Percentiles rank a stretch among this genome's conserved stretches.
These are phyloP conservation scores for Chlamydotis undulata DNA, from an alignment of 2,113 vertebrate species.

Conservation along the genomic window DNA sequence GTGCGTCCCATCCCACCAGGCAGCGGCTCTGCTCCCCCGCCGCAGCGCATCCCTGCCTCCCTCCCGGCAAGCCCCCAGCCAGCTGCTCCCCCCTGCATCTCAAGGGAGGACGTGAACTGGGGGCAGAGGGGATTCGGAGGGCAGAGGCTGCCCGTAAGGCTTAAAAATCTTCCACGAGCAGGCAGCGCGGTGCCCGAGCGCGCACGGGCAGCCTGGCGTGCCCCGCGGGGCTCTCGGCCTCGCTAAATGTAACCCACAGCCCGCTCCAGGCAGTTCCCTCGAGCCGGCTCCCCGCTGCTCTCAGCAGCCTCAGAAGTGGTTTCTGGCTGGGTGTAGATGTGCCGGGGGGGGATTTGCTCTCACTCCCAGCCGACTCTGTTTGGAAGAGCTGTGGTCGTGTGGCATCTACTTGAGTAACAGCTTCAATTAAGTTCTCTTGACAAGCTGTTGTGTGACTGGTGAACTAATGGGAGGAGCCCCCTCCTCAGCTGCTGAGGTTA, in stretches of 20 bases:
- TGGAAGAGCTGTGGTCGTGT: conserved; percentile 66
- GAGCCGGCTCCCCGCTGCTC: conserved; percentile 37
- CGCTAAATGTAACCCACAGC: background rate
- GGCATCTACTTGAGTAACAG: conserved; percentile 62
- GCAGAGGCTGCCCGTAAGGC: background rate
- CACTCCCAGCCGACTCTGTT: background rate
- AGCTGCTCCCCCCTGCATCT: background rate
- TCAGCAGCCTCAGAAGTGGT: conserved; percentile 62
- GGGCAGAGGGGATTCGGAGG: background rate
- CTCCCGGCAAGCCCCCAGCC: background rate
- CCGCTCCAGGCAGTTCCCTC: conserved; percentile 38
- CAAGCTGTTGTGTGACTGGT: conserved; percentile 62
- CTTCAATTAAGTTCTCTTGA: conserved; percentile 58
- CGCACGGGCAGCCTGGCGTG: background rate
- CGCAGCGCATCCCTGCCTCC: background rate
- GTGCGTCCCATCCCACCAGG: background rate
- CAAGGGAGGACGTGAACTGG: background rate
- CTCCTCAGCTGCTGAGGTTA: conserved; percentile 58
- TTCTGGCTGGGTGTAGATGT: conserved; percentile 57
- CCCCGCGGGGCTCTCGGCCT: background rate
- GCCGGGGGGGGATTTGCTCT: conserved; percentile 51
- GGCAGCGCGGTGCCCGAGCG: background rate
- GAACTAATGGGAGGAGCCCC: conserved; percentile 54
- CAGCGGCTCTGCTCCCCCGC: background rate
- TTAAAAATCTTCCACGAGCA: background rate